Base-by-base conservation (phyloP, 2,113 vertebrate species). In the Sigmodon hispidus region DNA sequence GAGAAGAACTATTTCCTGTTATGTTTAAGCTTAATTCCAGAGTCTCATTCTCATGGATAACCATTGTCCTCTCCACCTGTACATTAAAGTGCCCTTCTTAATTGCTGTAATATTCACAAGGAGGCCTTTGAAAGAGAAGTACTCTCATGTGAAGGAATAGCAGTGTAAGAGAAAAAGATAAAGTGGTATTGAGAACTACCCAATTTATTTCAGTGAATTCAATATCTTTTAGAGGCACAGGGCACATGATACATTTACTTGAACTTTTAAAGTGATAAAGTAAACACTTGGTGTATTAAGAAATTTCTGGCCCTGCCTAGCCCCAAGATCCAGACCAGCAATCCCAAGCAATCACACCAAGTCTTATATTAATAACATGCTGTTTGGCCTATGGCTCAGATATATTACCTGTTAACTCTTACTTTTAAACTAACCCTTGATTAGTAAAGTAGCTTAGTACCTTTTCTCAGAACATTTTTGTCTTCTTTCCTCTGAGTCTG, bases 91-190 rank as follows among this genome's bases (percentile, higher is more conserved):
- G 43, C 21, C 79, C 69, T 87, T 87, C 86, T 89, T 98, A 94
- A 94, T 97, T 97, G 87, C 94, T 81, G 0, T 87, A 94, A 94
- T 96, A 95, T 95, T 97, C 94, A 94, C 95, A 94, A 93, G 96
- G 87, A 96, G 73, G 21, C 94, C 69, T 65, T 57, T 48, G 86
- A 89, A 96, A 80, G 76, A 94, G 63, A 52, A 98, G 96, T 72
- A 43, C 95, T 89, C 95, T 97, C 92, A 48, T 36, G 31, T 91
- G 77, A 91, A 94, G 72, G 73, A 94, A 94, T 59, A 87, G 88
- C 73, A 61, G 72, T 81, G 77, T 73, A 67, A 48, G 67, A 93
- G 88, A 87, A 92, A 93, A 90, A 69, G 89, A 94, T 94, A 96
- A 96, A 97, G 96, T 96, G 85, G 80, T 89, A 88, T 81, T 93